phyloP scores from a whole-genome alignment of 2,797 vertebrate species.

The Otolemur crassicaudatus region DNA sequence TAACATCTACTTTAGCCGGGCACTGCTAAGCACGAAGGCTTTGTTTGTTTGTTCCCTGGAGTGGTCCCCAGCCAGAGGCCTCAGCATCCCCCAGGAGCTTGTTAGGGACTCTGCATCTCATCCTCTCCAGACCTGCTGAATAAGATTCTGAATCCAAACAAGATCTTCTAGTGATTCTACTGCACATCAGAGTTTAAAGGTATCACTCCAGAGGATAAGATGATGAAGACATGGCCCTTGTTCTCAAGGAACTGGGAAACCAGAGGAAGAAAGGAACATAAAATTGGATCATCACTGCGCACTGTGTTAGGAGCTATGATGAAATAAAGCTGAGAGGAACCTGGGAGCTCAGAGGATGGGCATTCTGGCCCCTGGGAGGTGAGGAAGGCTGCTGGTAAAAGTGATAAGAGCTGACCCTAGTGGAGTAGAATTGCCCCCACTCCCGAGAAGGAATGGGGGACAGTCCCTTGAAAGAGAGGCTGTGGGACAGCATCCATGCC shows the following conservation, averaged over 20 bases:
- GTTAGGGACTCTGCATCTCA: background rate
- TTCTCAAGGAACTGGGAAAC: background rate
- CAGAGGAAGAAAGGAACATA: background rate
- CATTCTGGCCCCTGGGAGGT: background rate
- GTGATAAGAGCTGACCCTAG: background rate
- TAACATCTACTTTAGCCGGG: background rate
- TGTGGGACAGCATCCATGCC: background rate
- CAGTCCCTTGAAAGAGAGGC: background rate
- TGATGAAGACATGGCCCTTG: background rate
- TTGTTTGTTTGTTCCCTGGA: background rate
- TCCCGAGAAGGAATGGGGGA: background rate
- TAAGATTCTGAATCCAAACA: background rate
- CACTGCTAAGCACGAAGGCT: background rate
- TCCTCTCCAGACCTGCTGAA: background rate
- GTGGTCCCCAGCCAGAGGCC: background rate
- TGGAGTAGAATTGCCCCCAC: background rate
- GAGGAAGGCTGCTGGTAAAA: background rate
- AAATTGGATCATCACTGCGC: background rate
- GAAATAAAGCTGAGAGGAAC: background rate
- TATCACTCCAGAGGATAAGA: background rate
- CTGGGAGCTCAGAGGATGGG: too few relatives aligned
- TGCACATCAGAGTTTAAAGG: background rate
- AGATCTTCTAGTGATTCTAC: background rate
- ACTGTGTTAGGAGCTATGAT: too few relatives aligned
- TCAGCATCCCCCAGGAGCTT: fast-evolving